Conservation (phyloP, 2,113 vertebrate genomes). For the Pogonocichla stellata region DNA sequence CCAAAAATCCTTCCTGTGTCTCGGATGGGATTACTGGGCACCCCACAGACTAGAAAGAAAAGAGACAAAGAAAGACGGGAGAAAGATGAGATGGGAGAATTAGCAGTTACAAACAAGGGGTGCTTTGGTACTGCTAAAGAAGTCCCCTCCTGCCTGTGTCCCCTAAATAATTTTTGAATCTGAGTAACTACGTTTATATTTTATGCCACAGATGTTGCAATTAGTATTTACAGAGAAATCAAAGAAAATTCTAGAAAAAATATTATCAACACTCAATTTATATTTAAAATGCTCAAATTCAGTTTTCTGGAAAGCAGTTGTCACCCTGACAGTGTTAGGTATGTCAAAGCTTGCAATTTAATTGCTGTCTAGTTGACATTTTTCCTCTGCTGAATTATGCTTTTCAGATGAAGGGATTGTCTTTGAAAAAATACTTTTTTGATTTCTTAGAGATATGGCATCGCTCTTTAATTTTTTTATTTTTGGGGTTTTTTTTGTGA, state of each 20-base stretch:
- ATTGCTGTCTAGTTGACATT: background rate
- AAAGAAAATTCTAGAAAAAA: background rate
- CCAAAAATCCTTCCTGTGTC: slow-evolving; percentile 69
- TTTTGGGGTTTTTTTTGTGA: background rate
- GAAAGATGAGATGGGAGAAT: background rate
- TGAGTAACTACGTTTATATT: background rate
- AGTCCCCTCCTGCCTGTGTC: background rate
- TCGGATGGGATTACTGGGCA: slow-evolving; percentile 7
- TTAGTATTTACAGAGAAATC: background rate
- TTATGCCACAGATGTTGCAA: background rate
- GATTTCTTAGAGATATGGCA: background rate
- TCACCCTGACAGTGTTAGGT: background rate
- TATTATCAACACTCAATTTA: background rate
- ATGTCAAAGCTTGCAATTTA: background rate
- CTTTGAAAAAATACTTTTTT: background rate
- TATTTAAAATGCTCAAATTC: background rate
- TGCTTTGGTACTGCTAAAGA: background rate
- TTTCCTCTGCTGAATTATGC: background rate
- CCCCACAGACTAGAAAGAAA: slow-evolving; percentile 72
- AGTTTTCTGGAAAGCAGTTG: background rate
- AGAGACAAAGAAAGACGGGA: background rate
- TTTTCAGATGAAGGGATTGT: background rate
- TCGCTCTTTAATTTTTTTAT: background rate
- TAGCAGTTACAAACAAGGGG: background rate
- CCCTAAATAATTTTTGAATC: background rate